Evolutionary conservation across 2,113 vertebrate genomes (phyloP).

Genomic region (Ascaphus truei): DNA sequence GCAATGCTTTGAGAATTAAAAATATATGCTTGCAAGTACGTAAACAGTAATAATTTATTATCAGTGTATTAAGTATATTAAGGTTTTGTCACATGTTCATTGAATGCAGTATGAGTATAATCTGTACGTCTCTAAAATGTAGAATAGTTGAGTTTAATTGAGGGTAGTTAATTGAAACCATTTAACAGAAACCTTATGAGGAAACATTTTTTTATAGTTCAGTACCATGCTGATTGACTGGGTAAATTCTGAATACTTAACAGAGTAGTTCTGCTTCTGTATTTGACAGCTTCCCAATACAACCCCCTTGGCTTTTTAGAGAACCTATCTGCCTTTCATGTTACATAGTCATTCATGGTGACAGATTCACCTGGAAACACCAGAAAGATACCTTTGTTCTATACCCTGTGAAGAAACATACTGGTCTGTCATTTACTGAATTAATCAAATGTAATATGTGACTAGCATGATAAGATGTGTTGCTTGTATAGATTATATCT

Average conservation of each 20-base stretch:
- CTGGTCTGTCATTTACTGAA: constrained; percentile 39
- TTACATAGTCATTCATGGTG: constrained; percentile 46
- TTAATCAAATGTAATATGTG: constrained; percentile 22
- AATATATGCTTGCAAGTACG: no score
- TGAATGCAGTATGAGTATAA: constrained; percentile 25
- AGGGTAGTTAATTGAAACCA: constrained; percentile 20
- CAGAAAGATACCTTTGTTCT: constrained; percentile 39
- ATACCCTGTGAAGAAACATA: constrained; percentile 39
- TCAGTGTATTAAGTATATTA: constrained; percentile 7
- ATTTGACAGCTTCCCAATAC: constrained; percentile 54
- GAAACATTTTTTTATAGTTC: constrained; percentile 25
- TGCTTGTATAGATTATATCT: constrained; percentile 30
- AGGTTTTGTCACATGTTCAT: constrained; percentile 2
- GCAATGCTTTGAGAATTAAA: no score
- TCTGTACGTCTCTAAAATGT: constrained; percentile 7
- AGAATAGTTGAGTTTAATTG: constrained; percentile 35
- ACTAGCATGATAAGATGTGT: constrained; percentile 17
- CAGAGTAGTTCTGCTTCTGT: constrained; percentile 44
- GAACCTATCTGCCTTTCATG: constrained; percentile 36
- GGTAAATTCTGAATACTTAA: constrained; percentile 39
- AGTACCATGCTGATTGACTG: constrained; percentile 7
- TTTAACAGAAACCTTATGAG: constrained; percentile 28
- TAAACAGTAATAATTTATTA: no score
- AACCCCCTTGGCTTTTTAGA: constrained; percentile 50
- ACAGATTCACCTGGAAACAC: constrained; percentile 44